These are phyloP conservation scores for Rotaria macrura DNA, from an alignment of 2,888 invertebrate genomes.

Conservation along the genomic window DNA sequence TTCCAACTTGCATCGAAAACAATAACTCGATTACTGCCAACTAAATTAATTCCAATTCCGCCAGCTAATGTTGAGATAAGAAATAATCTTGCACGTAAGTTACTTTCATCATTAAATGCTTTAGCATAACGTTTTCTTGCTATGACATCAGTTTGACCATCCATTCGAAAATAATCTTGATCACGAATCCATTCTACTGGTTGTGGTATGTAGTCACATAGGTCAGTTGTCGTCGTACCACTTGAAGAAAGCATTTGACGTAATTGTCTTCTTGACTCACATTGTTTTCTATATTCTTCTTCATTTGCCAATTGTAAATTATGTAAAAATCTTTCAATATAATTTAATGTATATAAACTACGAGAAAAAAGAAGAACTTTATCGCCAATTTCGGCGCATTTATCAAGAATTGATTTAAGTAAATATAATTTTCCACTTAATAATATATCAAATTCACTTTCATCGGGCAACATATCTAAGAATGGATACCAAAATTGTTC, in stretches of 20 bases:
- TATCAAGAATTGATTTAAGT: slow-evolving; percentile 73
- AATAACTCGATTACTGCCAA: slow-evolving; percentile 88
- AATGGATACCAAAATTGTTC: slow-evolving; percentile 19
- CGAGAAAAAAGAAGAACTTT: slow-evolving; percentile 93
- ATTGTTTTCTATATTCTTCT: slow-evolving; percentile 41
- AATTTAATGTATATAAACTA: slow-evolving; percentile 76
- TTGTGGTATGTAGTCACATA: not conserved
- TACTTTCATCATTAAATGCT: slow-evolving; percentile 63
- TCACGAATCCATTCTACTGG: slow-evolving; percentile 43
- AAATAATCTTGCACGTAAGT: slow-evolving; percentile 60
- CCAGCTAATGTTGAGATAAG: slow-evolving; percentile 92
- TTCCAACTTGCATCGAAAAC: slow-evolving; percentile 99
- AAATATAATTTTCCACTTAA: slow-evolving; percentile 70
- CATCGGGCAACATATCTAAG: not conserved
- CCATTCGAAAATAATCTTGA: slow-evolving; percentile 57
- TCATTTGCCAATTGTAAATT: slow-evolving; percentile 53
- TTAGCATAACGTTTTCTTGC: slow-evolving; percentile 74
- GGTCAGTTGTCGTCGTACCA: slow-evolving; percentile 42
- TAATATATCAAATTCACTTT: slow-evolving; percentile 63
- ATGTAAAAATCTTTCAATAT: slow-evolving; percentile 84
- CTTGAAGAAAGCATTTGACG: slow-evolving; percentile 1
- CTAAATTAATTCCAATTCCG: slow-evolving; percentile 88
- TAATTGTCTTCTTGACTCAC: not conserved
- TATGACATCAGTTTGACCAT: slow-evolving; percentile 78
- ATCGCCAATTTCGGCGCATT: slow-evolving; percentile 87